Base-by-base conservation (phyloP, 2,888 invertebrate species). In the Megalurothrips usitatus region DNA sequence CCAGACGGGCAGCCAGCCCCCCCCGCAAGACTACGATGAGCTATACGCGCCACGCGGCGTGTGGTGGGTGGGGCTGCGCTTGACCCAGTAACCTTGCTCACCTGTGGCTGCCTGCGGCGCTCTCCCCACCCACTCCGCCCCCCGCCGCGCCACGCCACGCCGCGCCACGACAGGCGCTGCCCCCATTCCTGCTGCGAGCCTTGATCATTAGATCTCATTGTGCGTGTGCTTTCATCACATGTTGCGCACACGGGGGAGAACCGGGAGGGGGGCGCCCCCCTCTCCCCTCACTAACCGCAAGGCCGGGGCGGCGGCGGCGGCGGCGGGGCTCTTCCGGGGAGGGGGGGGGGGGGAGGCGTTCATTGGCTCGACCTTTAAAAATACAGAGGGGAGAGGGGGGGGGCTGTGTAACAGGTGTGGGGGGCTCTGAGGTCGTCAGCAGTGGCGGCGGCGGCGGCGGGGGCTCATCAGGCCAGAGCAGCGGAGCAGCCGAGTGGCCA, bases 81-180 rank as follows among this genome's bases (percentile, higher is more conserved):
- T 75, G 68, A 75, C 68, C 68, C 68, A 75, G 68, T 75, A 75
- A 75, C 68, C 68, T 75, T 75, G 68, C 68, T 75, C 68, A 75
- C 68, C 68, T 75, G 68, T 75, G 68, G 68, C 68, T n/a, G 19
- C 63, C 63, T 6, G 14, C 63, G 14, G 11, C n/a, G n/a, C 68
- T 8, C 68, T 75, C 26, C 68, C 68, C 68, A 68, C 23, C 68
- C 26, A 23, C n/a, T 11, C 68, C 68, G 23, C 68, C 68, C 26
- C 23, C 26, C 12, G 23, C 26, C 68, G 23, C 26, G 58, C 14
- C 0, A 6, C 52, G 58, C 0, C n/a, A n/a, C n/a, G n/a, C 68
- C 10, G 23, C 26, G 58, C 14, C 0, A 6, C 52, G 58, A 14
- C n/a, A n/a, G n/a, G n/a, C n/a, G n/a, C n/a, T n/a, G 34, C 34